A percentile compares a stretch with the other conserved stretches of the same genome.
Evolutionary conservation across 2,888 invertebrate species (phyloP).

Genomic region (Coecobrya sp.): DNA sequence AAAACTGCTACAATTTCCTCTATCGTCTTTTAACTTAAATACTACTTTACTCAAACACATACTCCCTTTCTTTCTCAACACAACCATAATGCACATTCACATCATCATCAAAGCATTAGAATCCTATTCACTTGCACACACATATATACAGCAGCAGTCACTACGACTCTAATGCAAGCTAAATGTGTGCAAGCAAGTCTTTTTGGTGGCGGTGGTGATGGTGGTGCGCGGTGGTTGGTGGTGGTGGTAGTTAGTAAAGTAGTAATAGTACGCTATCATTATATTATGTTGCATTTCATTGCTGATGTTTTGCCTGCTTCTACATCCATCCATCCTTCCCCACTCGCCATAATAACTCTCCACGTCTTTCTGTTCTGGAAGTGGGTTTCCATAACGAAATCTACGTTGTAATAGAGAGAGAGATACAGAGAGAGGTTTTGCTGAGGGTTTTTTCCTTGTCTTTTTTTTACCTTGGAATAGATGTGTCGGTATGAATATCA

Average conservation of each 20-base stretch:
- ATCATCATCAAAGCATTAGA: slow-evolving; percentile 63
- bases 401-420: too few relatives aligned
- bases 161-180: slow-evolving; percentile 46
- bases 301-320: slow-evolving; percentile 50
- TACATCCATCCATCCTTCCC: slow-evolving; percentile 29
- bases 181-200: slow-evolving; percentile 39
- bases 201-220: slow-evolving; percentile 13
- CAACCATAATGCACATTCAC: slow-evolving; percentile 39
- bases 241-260: slow-evolving; percentile 18
- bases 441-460: not conserved
- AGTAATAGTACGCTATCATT: slow-evolving; percentile 13
- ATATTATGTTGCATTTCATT: slow-evolving; percentile 65
- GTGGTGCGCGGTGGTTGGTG: slow-evolving; percentile 14
- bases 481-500: slow-evolving; percentile 2
- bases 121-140: slow-evolving; percentile 10
- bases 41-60: slow-evolving; percentile 47
- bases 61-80: slow-evolving; percentile 2
- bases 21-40: slow-evolving; percentile 80
- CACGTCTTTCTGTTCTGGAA: not conserved
- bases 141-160: slow-evolving; percentile 16
- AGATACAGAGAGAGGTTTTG: not conserved
- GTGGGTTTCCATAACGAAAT: not conserved
- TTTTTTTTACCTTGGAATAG: not conserved
- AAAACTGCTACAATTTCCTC: slow-evolving; percentile 85
- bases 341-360: not conserved